phyloP scores from a whole-genome alignment of 2,113 vertebrate genomes.

The Connochaetes taurinus region DNA sequence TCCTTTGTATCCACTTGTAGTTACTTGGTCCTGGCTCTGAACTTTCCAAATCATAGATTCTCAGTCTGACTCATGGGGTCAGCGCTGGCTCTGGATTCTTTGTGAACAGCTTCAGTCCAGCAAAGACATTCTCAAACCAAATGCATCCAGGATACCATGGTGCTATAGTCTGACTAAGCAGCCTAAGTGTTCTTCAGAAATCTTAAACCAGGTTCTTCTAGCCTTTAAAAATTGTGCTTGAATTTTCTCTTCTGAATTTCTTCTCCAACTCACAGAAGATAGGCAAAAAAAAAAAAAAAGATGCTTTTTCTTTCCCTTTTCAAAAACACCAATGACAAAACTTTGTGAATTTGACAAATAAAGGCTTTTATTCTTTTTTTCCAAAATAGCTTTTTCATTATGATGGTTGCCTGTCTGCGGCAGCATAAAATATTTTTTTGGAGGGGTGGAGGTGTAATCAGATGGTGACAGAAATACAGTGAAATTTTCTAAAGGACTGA shows the following conservation, averaged over 20 bases:
- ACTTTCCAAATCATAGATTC: neutral
- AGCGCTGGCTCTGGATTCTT: neutral
- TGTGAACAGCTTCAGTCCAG: neutral
- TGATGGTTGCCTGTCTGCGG: slow-evolving; percentile 39
- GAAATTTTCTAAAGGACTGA: slow-evolving; percentile 64
- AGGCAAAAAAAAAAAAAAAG: neutral
- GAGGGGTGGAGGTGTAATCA: neutral
- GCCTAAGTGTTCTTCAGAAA: neutral
- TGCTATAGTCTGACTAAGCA: neutral
- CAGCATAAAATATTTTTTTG: slow-evolving; percentile 65
- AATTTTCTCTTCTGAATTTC: neutral
- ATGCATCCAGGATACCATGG: neutral
- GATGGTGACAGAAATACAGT: slow-evolving; percentile 64
- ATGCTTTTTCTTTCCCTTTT: slow-evolving; percentile 27
- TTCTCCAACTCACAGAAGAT: slow-evolving; percentile 20
- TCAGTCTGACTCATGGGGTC: neutral
- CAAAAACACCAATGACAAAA: slow-evolving; percentile 8
- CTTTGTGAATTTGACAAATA: slow-evolving; percentile 63
- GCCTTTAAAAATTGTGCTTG: neutral
- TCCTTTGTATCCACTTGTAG: neutral
- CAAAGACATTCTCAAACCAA: neutral
- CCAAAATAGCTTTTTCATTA: slow-evolving; percentile 52
- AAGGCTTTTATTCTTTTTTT: slow-evolving; percentile 23
- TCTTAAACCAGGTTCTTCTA: neutral
- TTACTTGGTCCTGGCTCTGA: neutral